Conservation (phyloP, 2,888 invertebrate species). For the Schizaphis graminum region DNA sequence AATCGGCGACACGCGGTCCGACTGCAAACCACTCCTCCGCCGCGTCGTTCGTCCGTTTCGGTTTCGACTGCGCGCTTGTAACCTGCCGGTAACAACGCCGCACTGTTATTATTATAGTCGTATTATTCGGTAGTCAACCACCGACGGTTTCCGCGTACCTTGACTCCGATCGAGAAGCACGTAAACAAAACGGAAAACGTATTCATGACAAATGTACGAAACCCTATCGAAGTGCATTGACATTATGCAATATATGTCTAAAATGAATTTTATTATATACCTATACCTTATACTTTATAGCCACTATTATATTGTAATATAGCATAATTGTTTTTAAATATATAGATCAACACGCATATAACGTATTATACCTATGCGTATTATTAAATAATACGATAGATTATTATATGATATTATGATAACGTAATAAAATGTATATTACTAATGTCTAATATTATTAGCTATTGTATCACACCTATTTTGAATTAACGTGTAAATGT, state of each 20-base stretch:
- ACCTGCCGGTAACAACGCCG: not conserved
- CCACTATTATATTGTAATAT: not conserved
- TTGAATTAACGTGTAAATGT: no score
- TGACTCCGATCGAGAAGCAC: not conserved
- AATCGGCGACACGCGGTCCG: constrained; percentile 62
- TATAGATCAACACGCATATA: no score
- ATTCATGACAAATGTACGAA: not conserved
- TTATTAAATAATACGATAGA: no score
- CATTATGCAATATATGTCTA: not conserved
- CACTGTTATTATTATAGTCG: not conserved
- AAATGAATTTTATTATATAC: not conserved
- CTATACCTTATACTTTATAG: not conserved
- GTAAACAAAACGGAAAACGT: not conserved
- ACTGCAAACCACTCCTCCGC: constrained; percentile 61
- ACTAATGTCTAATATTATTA: no score
- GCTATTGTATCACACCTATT: no score
- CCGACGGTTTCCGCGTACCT: not conserved
- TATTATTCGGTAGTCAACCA: not conserved
- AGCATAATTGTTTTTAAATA: not conserved
- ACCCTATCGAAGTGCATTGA: not conserved
- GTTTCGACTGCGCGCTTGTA: constrained; percentile 52
- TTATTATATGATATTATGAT: no score
- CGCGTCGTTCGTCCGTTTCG: constrained; percentile 61
- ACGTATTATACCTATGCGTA: no score
- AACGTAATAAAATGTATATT: no score